phyloP scores from a whole-genome alignment of 2,888 invertebrate genomes.

The Drosophila maculinotata region DNA sequence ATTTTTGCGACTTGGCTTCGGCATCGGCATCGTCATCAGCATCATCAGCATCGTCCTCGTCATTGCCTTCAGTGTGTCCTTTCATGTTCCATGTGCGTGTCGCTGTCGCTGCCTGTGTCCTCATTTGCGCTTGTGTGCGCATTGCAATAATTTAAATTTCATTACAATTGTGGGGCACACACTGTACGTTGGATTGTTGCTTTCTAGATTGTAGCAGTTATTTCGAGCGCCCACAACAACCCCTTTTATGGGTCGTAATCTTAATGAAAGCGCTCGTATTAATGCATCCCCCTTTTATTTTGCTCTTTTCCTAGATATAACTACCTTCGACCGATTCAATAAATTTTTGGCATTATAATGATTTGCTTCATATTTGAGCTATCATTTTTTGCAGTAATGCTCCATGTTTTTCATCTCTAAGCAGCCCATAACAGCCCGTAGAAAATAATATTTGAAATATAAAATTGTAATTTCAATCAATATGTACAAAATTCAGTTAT shows the following conservation, averaged over 20 bases:
- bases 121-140: conserved; percentile 71
- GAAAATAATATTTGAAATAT: too few relatives aligned
- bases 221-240: conserved; percentile 29
- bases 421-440: too few relatives aligned
- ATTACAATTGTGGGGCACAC: conserved; percentile 23
- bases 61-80: conserved; percentile 23
- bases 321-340: too few relatives aligned
- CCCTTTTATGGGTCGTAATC: conserved; percentile 41
- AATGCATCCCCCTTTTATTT: conserved; percentile 4
- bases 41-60: conserved; percentile 20
- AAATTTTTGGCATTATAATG: too few relatives aligned
- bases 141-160: conserved; percentile 69
- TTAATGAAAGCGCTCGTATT: conserved; percentile 20
- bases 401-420: too few relatives aligned
- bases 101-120: conserved; percentile 39
- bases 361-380: too few relatives aligned
- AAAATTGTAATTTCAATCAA: not conserved
- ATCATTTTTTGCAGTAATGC: too few relatives aligned
- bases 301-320: not conserved
- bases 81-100: conserved; percentile 51
- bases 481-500: conserved; percentile 7
- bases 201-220: not conserved
- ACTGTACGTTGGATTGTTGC: not conserved
- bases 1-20: conserved; percentile 52
- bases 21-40: conserved; percentile 32